phyloP scores from a whole-genome alignment of 2,797 vertebrate species.

The Pterois miles region DNA sequence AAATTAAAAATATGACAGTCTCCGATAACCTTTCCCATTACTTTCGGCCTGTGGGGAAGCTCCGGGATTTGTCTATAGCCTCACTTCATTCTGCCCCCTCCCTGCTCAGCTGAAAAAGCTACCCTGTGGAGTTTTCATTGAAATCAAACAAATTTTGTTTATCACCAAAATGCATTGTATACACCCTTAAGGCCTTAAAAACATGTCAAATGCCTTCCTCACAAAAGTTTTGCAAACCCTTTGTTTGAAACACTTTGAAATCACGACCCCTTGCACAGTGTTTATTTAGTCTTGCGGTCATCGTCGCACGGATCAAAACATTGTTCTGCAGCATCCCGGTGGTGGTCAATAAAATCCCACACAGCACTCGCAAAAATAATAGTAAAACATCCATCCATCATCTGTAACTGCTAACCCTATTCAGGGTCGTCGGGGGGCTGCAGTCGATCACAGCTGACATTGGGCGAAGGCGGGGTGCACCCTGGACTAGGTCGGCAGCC shows the following conservation, averaged over 20 bases:
- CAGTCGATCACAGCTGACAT: no score
- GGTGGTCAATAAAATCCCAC: not conserved
- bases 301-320: not conserved
- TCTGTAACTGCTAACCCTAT: no score
- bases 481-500: no score
- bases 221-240: not conserved
- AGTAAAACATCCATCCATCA: no score
- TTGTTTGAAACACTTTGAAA: conserved; percentile 20
- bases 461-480: no score
- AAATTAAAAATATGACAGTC: conserved; percentile 22
- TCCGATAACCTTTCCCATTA: conserved; percentile 10
- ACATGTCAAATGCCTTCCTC: not conserved
- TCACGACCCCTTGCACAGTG: not conserved
- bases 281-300: not conserved
- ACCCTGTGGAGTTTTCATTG: not conserved
- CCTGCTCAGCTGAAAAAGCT: conserved; percentile 13
- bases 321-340: not conserved
- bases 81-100: not conserved
- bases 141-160: conserved; percentile 35
- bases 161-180: conserved; percentile 9
- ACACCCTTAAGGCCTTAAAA: conserved; percentile 7
- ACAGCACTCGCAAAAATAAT: not conserved
- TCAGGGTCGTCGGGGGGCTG: no score
- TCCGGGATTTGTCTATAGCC: conserved; percentile 5
- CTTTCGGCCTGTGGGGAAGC: not conserved